Percentiles rank a stretch among this genome's conserved stretches.
Evolutionary conservation across 2,888 invertebrate genomes (phyloP).

Genomic region (Hoplodrina ambigua): DNA sequence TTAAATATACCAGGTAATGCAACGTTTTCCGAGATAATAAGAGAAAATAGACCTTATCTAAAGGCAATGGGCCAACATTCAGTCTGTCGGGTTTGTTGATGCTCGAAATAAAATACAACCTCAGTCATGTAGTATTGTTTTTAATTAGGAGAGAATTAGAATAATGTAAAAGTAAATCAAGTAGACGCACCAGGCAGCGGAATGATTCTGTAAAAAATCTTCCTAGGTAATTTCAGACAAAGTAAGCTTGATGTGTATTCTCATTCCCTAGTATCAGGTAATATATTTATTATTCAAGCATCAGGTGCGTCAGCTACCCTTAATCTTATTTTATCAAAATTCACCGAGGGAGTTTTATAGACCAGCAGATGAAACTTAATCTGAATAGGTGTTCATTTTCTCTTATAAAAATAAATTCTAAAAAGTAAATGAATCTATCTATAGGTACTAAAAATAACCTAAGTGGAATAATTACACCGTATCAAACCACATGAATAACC

Average conservation of each 20-base stretch:
- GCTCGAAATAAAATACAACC: neutral
- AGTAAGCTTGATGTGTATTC: no score
- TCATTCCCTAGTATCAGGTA: no score
- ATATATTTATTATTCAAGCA: no score
- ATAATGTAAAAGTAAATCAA: no score
- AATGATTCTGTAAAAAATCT: no score
- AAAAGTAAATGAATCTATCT: neutral
- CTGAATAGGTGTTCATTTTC: neutral
- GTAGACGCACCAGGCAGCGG: no score
- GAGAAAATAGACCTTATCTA: conserved; percentile 3
- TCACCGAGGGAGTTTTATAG: no score
- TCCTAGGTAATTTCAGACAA: no score
- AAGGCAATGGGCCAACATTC: neutral
- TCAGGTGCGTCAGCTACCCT: no score
- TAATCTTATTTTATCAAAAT: no score
- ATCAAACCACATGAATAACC: conserved; percentile 21
- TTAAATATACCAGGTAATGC: conserved; percentile 8
- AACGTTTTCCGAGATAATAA: conserved; percentile 13
- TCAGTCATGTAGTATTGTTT: neutral
- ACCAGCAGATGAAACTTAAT: no score
- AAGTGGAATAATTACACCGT: neutral
- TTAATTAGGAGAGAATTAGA: neutral
- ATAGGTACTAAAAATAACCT: neutral
- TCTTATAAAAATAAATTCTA: neutral
- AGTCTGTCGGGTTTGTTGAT: neutral